phyloP scores from a whole-genome alignment of 2,113 vertebrate species.

The Pseudopipra pipra region DNA sequence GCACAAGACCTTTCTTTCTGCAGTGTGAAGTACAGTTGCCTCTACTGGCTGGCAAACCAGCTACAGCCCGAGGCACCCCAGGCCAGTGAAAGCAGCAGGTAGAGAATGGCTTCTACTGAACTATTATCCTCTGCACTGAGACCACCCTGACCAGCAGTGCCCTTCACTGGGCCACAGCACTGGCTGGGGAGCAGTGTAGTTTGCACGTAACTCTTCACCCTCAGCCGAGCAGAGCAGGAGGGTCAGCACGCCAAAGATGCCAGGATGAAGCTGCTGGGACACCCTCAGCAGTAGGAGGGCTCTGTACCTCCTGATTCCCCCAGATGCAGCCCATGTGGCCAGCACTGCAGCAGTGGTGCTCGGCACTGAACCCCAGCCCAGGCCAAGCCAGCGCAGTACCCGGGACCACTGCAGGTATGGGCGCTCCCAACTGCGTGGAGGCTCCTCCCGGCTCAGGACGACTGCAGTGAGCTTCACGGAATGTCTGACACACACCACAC shows the following conservation, averaged over 20 bases:
- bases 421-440: rapidly evolving
- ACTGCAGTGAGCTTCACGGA: background rate
- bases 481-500: background rate
- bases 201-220: background rate
- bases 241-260: background rate
- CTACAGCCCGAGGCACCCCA: background rate
- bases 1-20: conserved; percentile 25
- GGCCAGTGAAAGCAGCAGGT: background rate
- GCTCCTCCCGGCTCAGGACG: background rate
- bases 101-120: background rate
- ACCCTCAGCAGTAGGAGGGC: background rate
- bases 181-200: background rate
- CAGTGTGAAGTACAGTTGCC: background rate
- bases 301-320: background rate
- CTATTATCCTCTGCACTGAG: background rate
- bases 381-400: background rate
- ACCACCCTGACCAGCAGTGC: background rate
- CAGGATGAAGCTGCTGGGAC: background rate
- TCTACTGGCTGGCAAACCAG: background rate
- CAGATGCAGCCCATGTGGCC: background rate
- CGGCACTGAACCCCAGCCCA: background rate
- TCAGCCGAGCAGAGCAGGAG: background rate
- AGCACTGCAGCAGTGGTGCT: background rate
- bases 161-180: background rate
- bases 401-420: rapidly evolving